Base-by-base conservation (phyloP, 2,797 vertebrate species). In the Telmatherina bonti region DNA sequence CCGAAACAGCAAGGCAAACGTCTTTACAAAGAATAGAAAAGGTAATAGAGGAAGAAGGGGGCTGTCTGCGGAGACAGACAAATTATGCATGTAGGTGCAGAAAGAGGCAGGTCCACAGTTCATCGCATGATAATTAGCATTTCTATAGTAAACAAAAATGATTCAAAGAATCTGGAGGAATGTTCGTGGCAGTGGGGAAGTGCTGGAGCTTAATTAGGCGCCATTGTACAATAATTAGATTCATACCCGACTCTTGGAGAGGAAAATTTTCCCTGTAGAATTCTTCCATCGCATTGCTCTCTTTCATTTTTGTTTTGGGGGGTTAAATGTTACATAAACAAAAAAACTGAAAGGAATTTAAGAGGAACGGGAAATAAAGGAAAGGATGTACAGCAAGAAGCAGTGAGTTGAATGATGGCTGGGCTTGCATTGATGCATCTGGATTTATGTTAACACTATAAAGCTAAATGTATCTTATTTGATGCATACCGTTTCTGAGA, bases 181-280 rank as follows among this genome's bases (percentile, higher is more conserved):
- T 59, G 67, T 70, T 85, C 26, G 9, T 72, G 61, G 52, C 54
- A 68, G 58, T 66, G 49, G 57, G 67, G 26, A 83, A 78, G 74
- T 70, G 82, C 58, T 70, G 24, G 74, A 64, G 73, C 60, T 52
- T 89, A 87, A 90, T 91, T 88, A 87, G 58, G 24, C 64, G 73
- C 73, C 79, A 76, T 78, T 82, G 75, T 87, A 79, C 1, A 65
- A 81, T 88, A 84, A 90, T 90, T 82, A 47, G 30, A 81, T 82
- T 86, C 62, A 72, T 49, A 78, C 55, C 61, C 31, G 5, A 76
- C 51, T 86, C 71, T 75, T 83, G 83, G 81, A 83, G 79, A 84
- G 58, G 38, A 83, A 72, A 38, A 53, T 18, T 60, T 58, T 88
- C 83, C 86, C 87, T 13, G 0, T 59, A 82, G 87, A 86, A 53